Base-by-base conservation (phyloP, 1,140 invertebrate genomes). In the Cydia fagiglandana region DNA sequence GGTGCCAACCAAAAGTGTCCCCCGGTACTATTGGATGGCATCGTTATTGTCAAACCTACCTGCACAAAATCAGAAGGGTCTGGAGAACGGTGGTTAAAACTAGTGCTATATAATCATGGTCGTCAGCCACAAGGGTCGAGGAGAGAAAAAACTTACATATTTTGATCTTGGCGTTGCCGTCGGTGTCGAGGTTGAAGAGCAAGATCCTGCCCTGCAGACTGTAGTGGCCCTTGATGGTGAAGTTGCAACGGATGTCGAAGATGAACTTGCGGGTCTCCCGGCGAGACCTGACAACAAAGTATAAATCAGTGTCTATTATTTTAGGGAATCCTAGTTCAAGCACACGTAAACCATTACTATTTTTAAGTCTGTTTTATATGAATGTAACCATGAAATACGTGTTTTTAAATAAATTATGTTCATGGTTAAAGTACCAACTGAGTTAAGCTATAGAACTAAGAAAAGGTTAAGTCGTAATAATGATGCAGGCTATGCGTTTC, bases 161-260 rank as follows among this genome's bases (percentile, higher is more conserved):
- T 79, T 92, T 92, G 38, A 91, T 90, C 76, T 92, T 92, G 20
- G 90, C 90, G 30, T 77, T 82, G 4, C 90, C 90, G 6, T 89
- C 89, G 2, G 90, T 92, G 75, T 92, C 84, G 0, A 92, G 86
- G 73, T 89, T 92, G 86, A 92, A 92, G 34, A 92, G 86, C 6
- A 92, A 81, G 12, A 92, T 87, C 12, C 88, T 83, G 0, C 91
- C 91, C 17, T 81, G 76, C 24, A 92, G 78, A 74, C 88, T 91
- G 83, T 92, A 92, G 13, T 86, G 84, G 6, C 91, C 91, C 53
- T 82, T 83, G 75, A 92, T 88, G 10, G 89, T 92, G 81, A 92
- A 89, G 76, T 92, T 92, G 79, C 91, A 92, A 78, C 90, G 86
- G 68, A 92, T 87, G 77, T 91, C 91, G 80, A 92, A 91, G 4